These are phyloP conservation scores for human DNA, from an alignment of 2,113 vertebrate genomes.

Conservation along the genomic window DNA sequence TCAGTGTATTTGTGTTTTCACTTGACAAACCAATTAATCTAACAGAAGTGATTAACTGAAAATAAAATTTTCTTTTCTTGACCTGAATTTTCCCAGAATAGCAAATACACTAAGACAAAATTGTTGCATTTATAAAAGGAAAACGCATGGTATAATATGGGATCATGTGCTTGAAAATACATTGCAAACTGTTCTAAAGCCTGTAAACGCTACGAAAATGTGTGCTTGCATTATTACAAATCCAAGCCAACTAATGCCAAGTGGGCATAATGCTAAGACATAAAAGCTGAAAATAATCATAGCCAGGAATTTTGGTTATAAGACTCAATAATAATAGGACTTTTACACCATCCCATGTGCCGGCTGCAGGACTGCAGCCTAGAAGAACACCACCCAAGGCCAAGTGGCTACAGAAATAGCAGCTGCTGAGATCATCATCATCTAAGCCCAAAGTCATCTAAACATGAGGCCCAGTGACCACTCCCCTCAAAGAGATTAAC, in stretches of 20 bases:
- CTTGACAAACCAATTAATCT: neutral
- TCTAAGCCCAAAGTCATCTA: neutral
- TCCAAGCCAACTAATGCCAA: neutral
- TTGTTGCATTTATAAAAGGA: neutral
- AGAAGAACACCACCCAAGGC: neutral
- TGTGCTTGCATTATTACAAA: neutral
- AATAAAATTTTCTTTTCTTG: constrained; percentile 22
- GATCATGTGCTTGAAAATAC: neutral
- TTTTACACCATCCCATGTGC: neutral
- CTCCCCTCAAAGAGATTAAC: neutral
- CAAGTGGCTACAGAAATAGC: neutral
- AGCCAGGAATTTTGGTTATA: neutral
- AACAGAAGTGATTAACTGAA: neutral
- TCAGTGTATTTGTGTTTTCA: neutral
- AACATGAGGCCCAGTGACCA: neutral
- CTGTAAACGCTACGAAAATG: neutral
- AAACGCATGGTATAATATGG: neutral
- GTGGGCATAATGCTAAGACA: neutral
- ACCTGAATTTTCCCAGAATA: neutral
- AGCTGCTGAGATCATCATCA: neutral
- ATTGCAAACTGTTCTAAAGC: neutral
- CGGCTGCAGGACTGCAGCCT: neutral
- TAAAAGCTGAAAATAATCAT: neutral
- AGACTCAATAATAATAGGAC: neutral
- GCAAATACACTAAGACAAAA: constrained; percentile 28